Base-by-base conservation (phyloP, 1,140 invertebrate genomes). In the Hydropsyche tenuis region DNA sequence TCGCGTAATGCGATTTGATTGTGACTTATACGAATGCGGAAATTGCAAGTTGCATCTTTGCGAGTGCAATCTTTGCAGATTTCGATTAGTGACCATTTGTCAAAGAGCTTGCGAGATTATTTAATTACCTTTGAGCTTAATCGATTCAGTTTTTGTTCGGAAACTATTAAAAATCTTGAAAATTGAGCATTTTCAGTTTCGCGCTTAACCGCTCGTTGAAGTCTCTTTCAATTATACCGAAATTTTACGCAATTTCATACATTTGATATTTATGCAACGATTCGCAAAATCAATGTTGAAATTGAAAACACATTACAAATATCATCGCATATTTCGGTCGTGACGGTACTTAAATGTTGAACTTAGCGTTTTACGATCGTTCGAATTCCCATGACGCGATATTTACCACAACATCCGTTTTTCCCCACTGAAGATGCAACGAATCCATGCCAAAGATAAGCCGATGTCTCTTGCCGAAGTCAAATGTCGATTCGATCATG, bases 291-390 rank as follows among this genome's bases (percentile, higher is more conserved):
- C 30, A 37, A 53, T 60, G 23, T 60, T 60, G 56, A 18, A 60
- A 60, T 60, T 60, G 56, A 60, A 60, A 23, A 60, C 22, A 25
- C 23, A 12, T 25, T 60, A 60, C 14, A 45, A 65, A 65, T 45
- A 65, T 23, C 30, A 65, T 65, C 63, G 63, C 23, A 37, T 63
- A 65, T 22, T 22, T 63, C 27, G 11, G 16, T 65, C 63, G 42
- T 65, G 63, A 65, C 30, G 42, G 30, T 22, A 16, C 16, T 65
- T 65, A 65, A 65, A 37, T 37, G 30, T 37, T 37, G 30, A 37
- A 37, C 30, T 37, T 37, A 37, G 9, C 30, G 30, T 37, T 37
- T 37, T 37, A 9, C 30, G 42, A 45, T 9, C 42, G 9, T 37
- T 37, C 30, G 30, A 37, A 37, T 37, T 37, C 30, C 30, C 30